phyloP scores from a whole-genome alignment of 2,888 invertebrate species.

The Thereva nobilitata region DNA sequence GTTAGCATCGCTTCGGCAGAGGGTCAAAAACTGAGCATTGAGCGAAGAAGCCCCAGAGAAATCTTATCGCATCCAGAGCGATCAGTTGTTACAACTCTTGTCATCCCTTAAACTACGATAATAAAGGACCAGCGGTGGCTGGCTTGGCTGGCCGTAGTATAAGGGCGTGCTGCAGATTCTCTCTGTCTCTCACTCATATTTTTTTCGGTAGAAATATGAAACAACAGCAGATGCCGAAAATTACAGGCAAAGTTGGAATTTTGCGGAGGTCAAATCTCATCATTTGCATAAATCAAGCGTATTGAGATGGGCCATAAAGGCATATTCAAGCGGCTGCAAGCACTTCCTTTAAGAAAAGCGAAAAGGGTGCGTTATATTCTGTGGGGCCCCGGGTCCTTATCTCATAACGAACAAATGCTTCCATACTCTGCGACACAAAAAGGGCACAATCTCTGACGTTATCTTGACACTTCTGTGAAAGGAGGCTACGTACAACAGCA shows the following conservation, averaged over 20 bases:
- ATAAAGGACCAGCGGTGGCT: background rate
- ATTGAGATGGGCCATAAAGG: constrained; percentile 25
- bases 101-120: constrained; percentile 13
- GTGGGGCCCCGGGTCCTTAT: constrained; percentile 5
- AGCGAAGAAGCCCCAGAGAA: constrained; percentile 4
- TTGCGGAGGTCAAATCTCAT: constrained; percentile 31
- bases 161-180: background rate
- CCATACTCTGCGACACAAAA: constrained; percentile 21
- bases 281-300: constrained; percentile 32
- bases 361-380: constrained; percentile 4
- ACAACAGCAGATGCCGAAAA: constrained; percentile 30
- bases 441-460: constrained; percentile 28
- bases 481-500: background rate
- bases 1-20: too few species aligned
- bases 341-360: constrained; percentile 15
- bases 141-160: background rate
- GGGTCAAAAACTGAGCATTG: background rate
- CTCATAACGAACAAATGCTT: constrained; percentile 32
- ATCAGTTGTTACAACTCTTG: constrained; percentile 15
- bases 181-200: too few species aligned
- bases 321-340: constrained; percentile 21
- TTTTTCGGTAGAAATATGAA: background rate
- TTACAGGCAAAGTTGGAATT: constrained; percentile 13
- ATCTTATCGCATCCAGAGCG: constrained; percentile 11
- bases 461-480: constrained; percentile 27